Evolutionary conservation across 1,140 invertebrate species (phyloP), one percentile per base, ranked within the genome.

Genomic region (Acromyrmex heyeri): DNA sequence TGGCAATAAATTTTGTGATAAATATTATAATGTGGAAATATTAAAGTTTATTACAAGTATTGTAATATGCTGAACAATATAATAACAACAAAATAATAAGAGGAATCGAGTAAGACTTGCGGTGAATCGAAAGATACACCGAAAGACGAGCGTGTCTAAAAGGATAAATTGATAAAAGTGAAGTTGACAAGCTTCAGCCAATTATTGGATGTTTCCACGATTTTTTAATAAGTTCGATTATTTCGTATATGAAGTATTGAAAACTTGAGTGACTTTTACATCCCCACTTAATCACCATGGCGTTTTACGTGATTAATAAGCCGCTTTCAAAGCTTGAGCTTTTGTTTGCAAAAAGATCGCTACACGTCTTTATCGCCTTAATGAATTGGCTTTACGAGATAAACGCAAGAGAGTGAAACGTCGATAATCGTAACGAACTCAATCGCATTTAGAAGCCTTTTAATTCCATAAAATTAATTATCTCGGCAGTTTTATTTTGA

Each of bases 391-490:
- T 62, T 83, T 61, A 61, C 38, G 38, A 75, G 24, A 38, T 61
- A 59, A 82, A 72, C 38, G 55, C 55, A 59, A 73, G 69, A 73
- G 69, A 73, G 24, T 14, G 55, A 62, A 73, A 83, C 14, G 79
- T 61, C 79, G 79, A 73, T 83, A 83, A 75, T 73, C 38, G 55
- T 73, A 70, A 81, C 55, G 48, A 83, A 83, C 38, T 59, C 79
- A 61, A 62, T 75, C 44, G 55, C 38, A 61, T 34, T 73, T 82
- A 57, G 64, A 38, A 69, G 62, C 67, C 38, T 48, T 73, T 61
- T 55, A 61, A 62, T 83, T 73, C 24, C 27, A 75, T 83, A 75
- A 83, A 75, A 50, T 73, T 62, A 83, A 83, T 73, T 83, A 75
- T 83, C 69, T 62, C 53, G 24, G 69, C 67, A 61, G 69, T 27